Evolutionary conservation across 2,888 invertebrate species (phyloP).

Genomic region (Leptopilina syphax): DNA sequence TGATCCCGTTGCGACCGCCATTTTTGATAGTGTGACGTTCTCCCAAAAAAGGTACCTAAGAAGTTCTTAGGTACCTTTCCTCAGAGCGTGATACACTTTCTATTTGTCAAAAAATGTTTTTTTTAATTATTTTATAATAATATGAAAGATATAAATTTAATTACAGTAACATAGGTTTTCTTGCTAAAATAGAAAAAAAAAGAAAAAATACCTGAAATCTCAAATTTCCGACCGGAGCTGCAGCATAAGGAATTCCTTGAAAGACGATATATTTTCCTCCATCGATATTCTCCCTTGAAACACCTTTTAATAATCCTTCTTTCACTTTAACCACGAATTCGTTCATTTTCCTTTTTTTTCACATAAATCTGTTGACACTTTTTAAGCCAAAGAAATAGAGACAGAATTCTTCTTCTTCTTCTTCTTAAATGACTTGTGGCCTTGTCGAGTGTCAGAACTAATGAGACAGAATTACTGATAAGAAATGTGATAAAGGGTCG

Average conservation of each 20-base stretch:
- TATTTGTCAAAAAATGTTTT: too few species aligned
- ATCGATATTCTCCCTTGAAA: not conserved
- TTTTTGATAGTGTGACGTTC: too few species aligned
- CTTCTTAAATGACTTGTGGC: too few species aligned
- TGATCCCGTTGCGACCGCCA: too few species aligned
- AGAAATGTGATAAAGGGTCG: not conserved
- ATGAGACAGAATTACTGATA: not conserved
- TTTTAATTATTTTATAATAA: too few species aligned
- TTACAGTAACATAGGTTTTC: not conserved
- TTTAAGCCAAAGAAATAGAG: not conserved
- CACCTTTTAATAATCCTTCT: conserved; percentile 8
- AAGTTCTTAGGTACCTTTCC: too few species aligned
- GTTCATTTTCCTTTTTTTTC: not conserved
- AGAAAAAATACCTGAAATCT: conserved; percentile 12
- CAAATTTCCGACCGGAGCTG: not conserved
- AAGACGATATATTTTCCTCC: conserved; percentile 9
- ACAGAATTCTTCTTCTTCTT: not conserved
- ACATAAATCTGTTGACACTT: not conserved
- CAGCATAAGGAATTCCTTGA: conserved; percentile 32
- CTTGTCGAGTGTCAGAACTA: too few species aligned
- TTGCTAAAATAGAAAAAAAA: not conserved
- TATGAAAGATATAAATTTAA: not conserved
- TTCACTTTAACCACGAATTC: not conserved
- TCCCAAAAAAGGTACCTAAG: too few species aligned
- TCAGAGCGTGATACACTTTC: too few species aligned